Evolutionary conservation across 2,888 invertebrate species (phyloP), one percentile per base, ranked within the genome.

Genomic region (Steinernema scapterisci): DNA sequence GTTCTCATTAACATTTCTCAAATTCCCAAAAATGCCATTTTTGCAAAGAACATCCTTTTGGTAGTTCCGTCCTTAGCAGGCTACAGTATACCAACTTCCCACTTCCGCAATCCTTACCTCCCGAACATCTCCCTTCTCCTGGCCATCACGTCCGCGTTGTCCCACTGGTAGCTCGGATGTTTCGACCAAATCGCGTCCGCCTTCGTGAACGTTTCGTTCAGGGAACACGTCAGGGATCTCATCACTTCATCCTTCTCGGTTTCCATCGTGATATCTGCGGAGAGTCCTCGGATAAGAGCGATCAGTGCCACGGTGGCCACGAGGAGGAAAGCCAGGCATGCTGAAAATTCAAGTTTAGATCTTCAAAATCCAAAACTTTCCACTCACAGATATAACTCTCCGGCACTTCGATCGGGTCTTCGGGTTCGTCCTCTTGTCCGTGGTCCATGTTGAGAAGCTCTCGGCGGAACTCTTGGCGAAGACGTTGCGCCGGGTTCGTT

Each of bases 131-230:
- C 27, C 1, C 7, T 16, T 3, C 31, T 63, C 27, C 63, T 9
- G 16, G 31, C 63, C 9, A 38, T 16, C 27, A 25, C 16, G 16
- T 63, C 63, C 31, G 63, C 25, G 2, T 63, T 27, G 16, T 13
- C 25, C 13, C 27, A 31, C 31, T 16, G 13, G 63, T 63, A 63
- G 63, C 63, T 63, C 9, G 63, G 63, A 31, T 63, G 63, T 11
- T 25, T 27, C 25, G 63, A 25, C 63, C 63, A 63, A 2, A 16
- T 31, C 63, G 63, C 31, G 38, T 63, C 63, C 7, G 16, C 23
- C 3, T 25, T 63, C 16, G 63, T 16, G 31, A 63, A 63, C 5
- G 63, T 63, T 25, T 63, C 63, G 38, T 63, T 63, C 31, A 63
- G 19, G 31, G 63, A 63, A n/a, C 63, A 63, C 5, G 7, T 13